These are phyloP conservation scores for Trachymyrmex cornetzi DNA, from an alignment of 1,140 invertebrate species.

Conservation along the genomic window DNA sequence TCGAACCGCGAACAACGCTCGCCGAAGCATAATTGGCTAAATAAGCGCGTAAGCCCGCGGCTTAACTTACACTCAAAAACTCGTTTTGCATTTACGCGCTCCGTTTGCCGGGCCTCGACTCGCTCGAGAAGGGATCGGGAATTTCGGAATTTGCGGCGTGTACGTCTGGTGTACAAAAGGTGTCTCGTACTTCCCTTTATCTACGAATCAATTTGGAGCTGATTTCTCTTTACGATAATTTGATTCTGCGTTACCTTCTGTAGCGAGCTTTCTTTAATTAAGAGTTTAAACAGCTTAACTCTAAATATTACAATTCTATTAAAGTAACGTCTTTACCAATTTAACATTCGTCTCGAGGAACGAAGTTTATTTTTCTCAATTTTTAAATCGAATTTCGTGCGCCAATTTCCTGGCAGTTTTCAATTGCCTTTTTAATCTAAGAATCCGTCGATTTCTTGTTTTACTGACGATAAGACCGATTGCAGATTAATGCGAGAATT, in stretches of 20 bases:
- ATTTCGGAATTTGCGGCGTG: conserved; percentile 46
- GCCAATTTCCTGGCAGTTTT: background rate
- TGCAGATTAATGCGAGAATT: background rate
- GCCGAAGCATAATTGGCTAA: conserved; percentile 60
- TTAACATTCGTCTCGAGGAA: background rate
- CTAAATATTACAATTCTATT: background rate
- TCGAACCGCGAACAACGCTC: conserved; percentile 52
- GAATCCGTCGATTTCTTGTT: background rate
- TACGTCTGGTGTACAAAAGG: conserved; percentile 18
- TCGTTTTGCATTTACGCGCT: conserved; percentile 59
- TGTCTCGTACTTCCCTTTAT: conserved; percentile 36
- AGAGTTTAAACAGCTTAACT: background rate
- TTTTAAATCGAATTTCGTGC: background rate
- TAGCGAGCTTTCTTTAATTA: background rate
- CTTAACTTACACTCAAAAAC: conserved; percentile 61
- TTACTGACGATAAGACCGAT: background rate
- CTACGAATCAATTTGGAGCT: conserved; percentile 31
- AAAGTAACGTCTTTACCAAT: background rate
- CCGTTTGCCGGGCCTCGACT: background rate
- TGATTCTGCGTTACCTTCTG: background rate
- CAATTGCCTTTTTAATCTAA: background rate
- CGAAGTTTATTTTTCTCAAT: background rate
- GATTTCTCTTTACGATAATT: conserved; percentile 22
- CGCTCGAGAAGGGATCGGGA: background rate
- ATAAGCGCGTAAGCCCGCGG: conserved; percentile 59